phyloP scores from a whole-genome alignment of 2,888 invertebrate species.

The Teleiodes luculella region DNA sequence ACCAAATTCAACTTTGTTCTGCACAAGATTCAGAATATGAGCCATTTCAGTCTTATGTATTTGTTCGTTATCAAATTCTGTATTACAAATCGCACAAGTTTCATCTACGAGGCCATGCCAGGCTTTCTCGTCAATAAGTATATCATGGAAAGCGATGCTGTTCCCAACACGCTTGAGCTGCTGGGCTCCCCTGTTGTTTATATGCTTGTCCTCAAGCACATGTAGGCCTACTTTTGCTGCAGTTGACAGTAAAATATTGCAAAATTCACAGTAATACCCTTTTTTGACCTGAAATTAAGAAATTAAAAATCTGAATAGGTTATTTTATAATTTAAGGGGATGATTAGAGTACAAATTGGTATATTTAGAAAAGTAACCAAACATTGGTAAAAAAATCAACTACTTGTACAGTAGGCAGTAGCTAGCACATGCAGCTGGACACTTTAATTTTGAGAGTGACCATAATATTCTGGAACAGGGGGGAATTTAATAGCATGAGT shows the following conservation, averaged over 20 bases:
- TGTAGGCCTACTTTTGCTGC: slow-evolving; percentile 45
- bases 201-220: slow-evolving; percentile 38
- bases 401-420: too few species aligned
- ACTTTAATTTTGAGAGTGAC: too few species aligned
- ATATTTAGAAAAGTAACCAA: too few species aligned
- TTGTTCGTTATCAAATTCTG: slow-evolving; percentile 40
- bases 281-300: slow-evolving; percentile 43
- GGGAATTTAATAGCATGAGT: too few species aligned
- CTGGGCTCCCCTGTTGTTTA: slow-evolving; percentile 31
- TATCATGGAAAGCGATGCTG: slow-evolving; percentile 36
- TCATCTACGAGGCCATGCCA: slow-evolving; percentile 53
- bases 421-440: too few species aligned
- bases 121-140: slow-evolving; percentile 39
- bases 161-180: slow-evolving; percentile 30
- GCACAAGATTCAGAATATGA: slow-evolving; percentile 48
- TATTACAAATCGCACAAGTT: slow-evolving; percentile 48
- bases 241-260: slow-evolving; percentile 43
- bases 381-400: too few species aligned
- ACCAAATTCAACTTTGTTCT: slow-evolving; percentile 39
- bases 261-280: slow-evolving; percentile 55
- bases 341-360: too few species aligned
- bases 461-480: too few species aligned
- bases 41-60: slow-evolving; percentile 37
- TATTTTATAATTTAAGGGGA: not conserved
- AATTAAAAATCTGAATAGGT: not conserved